A percentile compares a stretch with the other conserved stretches of the same genome.
phyloP scores from a whole-genome alignment of 2,113 vertebrate species.

The Bambusicola thoracicus region DNA sequence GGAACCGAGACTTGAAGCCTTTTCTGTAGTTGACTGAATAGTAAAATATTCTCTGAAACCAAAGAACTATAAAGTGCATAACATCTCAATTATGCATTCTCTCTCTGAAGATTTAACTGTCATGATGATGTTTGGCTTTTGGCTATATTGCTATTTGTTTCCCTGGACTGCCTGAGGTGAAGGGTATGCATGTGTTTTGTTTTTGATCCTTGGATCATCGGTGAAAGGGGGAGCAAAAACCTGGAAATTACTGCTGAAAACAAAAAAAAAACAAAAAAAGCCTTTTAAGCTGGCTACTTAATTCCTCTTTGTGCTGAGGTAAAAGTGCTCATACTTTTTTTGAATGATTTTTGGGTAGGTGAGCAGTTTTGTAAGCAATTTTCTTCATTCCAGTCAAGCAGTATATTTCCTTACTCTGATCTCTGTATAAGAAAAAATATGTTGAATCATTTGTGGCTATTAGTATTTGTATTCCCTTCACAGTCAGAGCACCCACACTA shows the following conservation, averaged over 20 bases:
- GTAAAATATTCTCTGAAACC: not conserved
- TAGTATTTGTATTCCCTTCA: conserved; percentile 31
- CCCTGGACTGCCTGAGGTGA: not conserved
- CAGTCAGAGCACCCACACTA: conserved; percentile 11
- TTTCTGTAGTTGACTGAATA: not conserved
- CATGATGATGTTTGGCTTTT: not conserved
- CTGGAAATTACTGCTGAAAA: not conserved
- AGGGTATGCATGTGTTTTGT: not conserved
- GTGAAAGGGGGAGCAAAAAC: not conserved
- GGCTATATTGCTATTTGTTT: not conserved
- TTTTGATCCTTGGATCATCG: not conserved
- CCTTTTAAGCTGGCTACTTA: not conserved
- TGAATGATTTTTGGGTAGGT: not conserved
- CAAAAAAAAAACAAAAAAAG: not conserved
- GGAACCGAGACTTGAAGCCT: not conserved
- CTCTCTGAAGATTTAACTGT: not conserved
- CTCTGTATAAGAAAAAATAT: not conserved
- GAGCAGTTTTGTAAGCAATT: not conserved
- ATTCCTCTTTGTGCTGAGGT: not conserved
- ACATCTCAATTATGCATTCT: not conserved
- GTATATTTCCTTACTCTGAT: not conserved
- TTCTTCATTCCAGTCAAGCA: not conserved
- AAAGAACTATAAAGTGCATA: not conserved
- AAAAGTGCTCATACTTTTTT: not conserved
- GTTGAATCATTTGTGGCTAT: conserved; percentile 14